Evolutionary conservation across 2,113 vertebrate species (phyloP), one percentile per base, ranked within the genome.

Genomic region (Toxotes chatareus): DNA sequence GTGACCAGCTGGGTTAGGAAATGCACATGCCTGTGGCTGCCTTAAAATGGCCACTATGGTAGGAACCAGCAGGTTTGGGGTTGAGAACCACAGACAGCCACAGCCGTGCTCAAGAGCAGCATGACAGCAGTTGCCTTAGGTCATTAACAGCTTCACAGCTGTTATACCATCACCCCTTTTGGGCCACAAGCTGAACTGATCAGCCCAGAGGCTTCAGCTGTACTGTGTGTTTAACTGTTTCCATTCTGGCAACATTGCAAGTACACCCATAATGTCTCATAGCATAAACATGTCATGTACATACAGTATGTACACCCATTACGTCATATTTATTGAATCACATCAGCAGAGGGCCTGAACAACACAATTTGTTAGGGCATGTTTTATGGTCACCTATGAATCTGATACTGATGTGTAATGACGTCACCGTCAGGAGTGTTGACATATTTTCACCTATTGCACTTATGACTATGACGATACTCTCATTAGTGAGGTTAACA

Each of bases 401-500:
- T 64, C 31, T 65, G 27, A 46, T 8, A 47, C 7, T 57, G 1
- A 13, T 56, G 27, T 51, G n/a, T 60, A 31, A 67, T 51, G 51
- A 40, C 16, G 4, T 34, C 71, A 9, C 5, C 59, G 19, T 53
- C 42, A 36, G 13, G 4, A 36, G 4, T 2, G 4, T n/a, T 51
- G 7, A 21, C 12, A 59, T 53, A 62, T n/a, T 47, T 55, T 57
- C 49, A 40, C 23, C 38, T 51, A 9, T 49, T 16, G 49, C 53
- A 60, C 61, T 27, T n/a, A 55, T 32, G 1, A 70, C 38, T 8
- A 46, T 61, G 31, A 56, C 19, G 62, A 31, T 19, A 40, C 5
- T 11, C 19, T 40, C 9, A 55, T 63, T 34, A 70, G 34, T 44
- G n/a, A 64, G 13, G 57, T 64, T 53, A 79, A 27, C 36, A 73